A percentile compares a stretch with the other conserved stretches of the same genome.
These are phyloP conservation scores for Syrrhaptes paradoxus DNA, from an alignment of 2,113 vertebrate genomes.

Conservation along the genomic window DNA sequence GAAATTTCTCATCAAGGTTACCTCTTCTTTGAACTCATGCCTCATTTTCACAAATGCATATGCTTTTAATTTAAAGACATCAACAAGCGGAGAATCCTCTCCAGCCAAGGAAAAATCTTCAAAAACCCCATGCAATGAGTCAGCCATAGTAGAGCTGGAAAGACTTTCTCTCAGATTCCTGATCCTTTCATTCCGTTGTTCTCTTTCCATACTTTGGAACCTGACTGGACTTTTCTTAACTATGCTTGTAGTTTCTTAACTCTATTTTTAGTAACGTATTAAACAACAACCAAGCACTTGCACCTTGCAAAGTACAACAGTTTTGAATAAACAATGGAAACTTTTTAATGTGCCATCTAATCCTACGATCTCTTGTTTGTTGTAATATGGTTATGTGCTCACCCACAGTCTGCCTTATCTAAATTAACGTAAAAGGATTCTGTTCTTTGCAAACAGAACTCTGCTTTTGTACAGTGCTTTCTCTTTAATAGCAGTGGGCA, in stretches of 20 bases:
- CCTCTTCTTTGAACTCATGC: neutral
- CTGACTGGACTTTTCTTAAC: neutral
- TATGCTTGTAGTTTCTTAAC: neutral
- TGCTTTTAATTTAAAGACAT: neutral
- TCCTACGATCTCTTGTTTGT: neutral
- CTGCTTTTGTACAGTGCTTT: neutral
- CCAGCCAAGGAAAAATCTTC: neutral
- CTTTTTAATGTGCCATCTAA: neutral
- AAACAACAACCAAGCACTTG: neutral
- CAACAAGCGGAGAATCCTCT: neutral
- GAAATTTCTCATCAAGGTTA: neutral
- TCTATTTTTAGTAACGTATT: neutral
- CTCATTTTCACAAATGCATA: neutral
- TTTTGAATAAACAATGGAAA: slow-evolving; percentile 15
- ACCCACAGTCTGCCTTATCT: neutral
- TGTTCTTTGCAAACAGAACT: neutral
- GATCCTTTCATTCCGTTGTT: neutral
- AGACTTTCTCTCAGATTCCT: neutral
- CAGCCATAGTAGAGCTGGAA: neutral
- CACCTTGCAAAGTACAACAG: neutral
- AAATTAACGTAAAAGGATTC: neutral
- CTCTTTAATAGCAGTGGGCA: neutral
- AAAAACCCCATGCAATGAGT: neutral
- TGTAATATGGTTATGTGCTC: neutral
- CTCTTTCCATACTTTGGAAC: neutral